phyloP scores from a whole-genome alignment of 2,797 vertebrate species.

The Garrulus glandarius region DNA sequence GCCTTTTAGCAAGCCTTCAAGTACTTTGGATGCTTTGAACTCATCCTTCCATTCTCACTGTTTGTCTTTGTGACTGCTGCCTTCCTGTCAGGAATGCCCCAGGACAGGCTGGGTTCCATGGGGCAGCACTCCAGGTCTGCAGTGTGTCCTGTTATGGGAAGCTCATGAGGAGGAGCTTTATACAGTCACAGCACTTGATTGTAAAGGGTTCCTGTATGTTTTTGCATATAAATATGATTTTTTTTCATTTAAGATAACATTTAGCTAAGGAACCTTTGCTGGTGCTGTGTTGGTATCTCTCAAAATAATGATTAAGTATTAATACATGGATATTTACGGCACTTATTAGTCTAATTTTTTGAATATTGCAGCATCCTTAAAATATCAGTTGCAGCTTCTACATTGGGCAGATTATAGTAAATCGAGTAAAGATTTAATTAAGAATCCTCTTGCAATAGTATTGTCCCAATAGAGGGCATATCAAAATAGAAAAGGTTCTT shows the following conservation, averaged over 20 bases:
- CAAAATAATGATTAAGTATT: background rate
- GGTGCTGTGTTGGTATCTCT: background rate
- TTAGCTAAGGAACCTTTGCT: background rate
- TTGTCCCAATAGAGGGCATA: background rate
- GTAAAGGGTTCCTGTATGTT: background rate
- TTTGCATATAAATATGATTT: background rate
- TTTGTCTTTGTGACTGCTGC: background rate
- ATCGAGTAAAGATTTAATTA: background rate
- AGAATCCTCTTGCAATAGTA: background rate
- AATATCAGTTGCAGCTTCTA: background rate
- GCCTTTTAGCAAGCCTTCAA: background rate
- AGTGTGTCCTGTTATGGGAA: background rate
- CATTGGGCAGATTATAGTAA: background rate
- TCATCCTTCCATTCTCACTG: background rate
- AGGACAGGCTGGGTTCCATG: background rate
- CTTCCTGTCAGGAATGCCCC: background rate
- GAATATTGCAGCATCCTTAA: background rate
- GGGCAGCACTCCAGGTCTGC: background rate
- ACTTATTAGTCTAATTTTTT: background rate
- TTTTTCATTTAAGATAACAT: background rate
- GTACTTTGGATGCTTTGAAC: background rate
- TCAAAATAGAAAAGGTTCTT: background rate
- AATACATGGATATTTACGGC: background rate
- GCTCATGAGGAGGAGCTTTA: background rate
- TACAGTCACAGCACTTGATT: background rate